Conservation (phyloP, 2,888 invertebrate genomes). For the Ischnura elegans region DNA sequence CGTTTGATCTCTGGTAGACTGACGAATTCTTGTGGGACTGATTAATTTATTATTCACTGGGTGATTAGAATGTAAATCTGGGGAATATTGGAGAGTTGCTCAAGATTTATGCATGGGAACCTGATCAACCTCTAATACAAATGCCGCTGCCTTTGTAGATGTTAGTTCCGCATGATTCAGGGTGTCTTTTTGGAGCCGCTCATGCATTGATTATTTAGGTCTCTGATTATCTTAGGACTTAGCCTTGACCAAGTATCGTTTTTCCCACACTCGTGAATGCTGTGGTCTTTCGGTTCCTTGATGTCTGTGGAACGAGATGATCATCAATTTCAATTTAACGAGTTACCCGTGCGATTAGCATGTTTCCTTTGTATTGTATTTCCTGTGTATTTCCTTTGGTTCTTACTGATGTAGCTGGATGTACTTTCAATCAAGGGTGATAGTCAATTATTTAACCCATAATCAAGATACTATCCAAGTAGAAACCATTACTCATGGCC, state of each 20-base stretch:
- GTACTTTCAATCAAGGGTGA: no score
- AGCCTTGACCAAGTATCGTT: background rate
- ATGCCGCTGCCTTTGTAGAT: background rate
- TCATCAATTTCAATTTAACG: background rate
- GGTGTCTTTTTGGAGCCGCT: background rate
- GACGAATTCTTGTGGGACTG: background rate
- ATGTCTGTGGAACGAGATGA: background rate
- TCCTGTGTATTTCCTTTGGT: background rate
- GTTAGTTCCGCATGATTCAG: background rate
- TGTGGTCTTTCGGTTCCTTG: background rate
- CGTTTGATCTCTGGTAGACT: background rate
- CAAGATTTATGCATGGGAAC: background rate
- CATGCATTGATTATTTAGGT: background rate
- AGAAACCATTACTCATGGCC: no score
- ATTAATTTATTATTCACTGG: background rate
- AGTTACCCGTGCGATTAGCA: background rate
- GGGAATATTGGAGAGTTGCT: background rate
- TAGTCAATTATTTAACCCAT: no score
- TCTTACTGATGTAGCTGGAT: no score
- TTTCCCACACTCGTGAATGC: background rate
- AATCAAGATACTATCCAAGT: no score
- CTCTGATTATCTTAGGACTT: background rate
- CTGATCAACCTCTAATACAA: background rate
- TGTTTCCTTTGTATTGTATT: background rate
- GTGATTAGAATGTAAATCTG: background rate